These are phyloP conservation scores for Sesamia inferens DNA, from an alignment of 2,888 invertebrate species.

Conservation along the genomic window DNA sequence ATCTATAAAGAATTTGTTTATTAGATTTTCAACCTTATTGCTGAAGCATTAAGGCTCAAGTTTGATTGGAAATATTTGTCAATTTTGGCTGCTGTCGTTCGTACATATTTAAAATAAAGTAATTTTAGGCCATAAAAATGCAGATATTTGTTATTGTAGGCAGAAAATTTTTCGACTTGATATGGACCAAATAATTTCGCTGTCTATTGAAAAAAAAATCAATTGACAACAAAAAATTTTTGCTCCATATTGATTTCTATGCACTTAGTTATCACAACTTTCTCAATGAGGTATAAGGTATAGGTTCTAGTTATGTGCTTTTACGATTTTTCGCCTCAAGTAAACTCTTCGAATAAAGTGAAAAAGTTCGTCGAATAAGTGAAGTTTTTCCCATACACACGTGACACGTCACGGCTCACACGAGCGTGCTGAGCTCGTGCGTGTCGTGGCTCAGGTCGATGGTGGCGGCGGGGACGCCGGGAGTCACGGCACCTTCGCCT, in stretches of 20 bases:
- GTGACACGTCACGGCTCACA: conserved; percentile 78
- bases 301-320: neutral
- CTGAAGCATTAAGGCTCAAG: too few relatives aligned
- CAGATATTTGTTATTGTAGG: neutral
- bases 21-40: too few relatives aligned
- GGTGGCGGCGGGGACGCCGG: conserved; percentile 90
- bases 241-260: neutral
- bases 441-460: conserved; percentile 92
- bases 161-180: neutral
- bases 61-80: too few relatives aligned
- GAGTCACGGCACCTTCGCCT: conserved; percentile 89
- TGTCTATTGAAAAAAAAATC: neutral
- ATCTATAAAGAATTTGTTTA: too few relatives aligned
- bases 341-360: neutral
- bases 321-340: neutral
- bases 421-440: conserved; percentile 92
- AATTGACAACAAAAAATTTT: too few relatives aligned
- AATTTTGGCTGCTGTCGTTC: too few relatives aligned
- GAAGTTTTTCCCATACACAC: neutral
- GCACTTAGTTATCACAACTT: neutral
- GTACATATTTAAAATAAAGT: neutral
- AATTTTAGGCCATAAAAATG: neutral
- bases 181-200: neutral
- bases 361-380: too few relatives aligned
- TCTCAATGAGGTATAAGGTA: neutral